These are phyloP conservation scores for Rhinoptilus africanus DNA, from an alignment of 2,113 vertebrate species.

Conservation along the genomic window DNA sequence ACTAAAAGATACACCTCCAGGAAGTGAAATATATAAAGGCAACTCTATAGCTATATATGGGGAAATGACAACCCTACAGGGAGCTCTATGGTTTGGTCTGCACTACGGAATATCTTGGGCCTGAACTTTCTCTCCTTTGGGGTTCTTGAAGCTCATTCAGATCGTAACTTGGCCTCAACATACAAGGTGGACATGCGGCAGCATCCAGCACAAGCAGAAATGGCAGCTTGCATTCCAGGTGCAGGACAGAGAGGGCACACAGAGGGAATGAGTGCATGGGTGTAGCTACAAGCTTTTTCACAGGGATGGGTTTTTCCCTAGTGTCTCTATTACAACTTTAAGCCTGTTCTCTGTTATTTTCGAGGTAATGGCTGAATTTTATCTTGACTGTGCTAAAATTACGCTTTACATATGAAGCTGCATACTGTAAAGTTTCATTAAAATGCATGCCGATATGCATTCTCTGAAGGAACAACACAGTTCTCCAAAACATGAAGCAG, in stretches of 20 bases:
- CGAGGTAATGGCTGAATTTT: neutral
- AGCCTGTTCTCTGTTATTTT: neutral
- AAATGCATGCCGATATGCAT: neutral
- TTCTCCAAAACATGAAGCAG: neutral
- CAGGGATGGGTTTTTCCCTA: neutral
- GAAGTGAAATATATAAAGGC: neutral
- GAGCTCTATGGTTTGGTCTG: neutral
- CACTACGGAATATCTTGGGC: neutral
- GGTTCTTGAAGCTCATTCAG: neutral
- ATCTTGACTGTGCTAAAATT: neutral
- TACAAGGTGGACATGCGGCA: neutral
- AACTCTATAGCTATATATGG: neutral
- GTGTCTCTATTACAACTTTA: neutral
- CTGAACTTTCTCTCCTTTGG: neutral
- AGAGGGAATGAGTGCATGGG: neutral
- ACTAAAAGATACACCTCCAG: neutral
- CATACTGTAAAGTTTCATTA: neutral
- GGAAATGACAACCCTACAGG: neutral
- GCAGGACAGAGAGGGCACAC: fast-evolving
- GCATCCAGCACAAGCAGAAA: neutral
- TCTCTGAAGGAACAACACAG: neutral
- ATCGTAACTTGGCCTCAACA: neutral
- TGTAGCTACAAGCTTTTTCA: neutral
- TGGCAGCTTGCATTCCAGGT: neutral
- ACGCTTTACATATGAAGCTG: neutral